Conservation (phyloP, 1,140 invertebrate species). For the Whitmania pigra region DNA sequence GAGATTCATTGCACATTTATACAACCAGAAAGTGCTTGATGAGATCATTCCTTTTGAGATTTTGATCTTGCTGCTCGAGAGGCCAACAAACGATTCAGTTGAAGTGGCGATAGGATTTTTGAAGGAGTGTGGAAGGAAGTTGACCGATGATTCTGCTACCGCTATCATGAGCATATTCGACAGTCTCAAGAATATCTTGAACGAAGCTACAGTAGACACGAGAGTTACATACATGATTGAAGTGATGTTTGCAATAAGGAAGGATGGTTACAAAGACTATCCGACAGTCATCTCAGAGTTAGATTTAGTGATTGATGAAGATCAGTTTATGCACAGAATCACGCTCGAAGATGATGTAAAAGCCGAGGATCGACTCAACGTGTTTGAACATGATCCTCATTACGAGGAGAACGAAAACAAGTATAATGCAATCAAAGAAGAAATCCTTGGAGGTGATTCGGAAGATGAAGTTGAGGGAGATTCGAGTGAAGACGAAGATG, state of each 20-base stretch:
- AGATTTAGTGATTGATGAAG: conserved; percentile 88
- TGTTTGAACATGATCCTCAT: conserved; percentile 86
- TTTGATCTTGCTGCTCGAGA: conserved; percentile 79
- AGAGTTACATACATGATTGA: conserved; percentile 97
- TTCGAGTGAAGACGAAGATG: conserved; percentile 40
- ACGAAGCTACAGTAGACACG: conserved; percentile 80
- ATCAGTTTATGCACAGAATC: conserved; percentile 89
- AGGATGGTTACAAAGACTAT: conserved; percentile 89
- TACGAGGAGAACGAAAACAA: conserved; percentile 87
- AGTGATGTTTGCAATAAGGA: conserved; percentile 78
- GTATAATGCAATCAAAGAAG: conserved; percentile 78
- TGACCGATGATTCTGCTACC: conserved; percentile 77
- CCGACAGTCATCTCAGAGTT: conserved; percentile 71
- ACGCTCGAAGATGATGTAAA: conserved; percentile 68
- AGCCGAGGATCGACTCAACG: conserved; percentile 77
- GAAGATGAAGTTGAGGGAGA: conserved; percentile 51
- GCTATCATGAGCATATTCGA: conserved; percentile 77
- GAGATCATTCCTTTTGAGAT: conserved; percentile 90
- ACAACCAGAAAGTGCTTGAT: conserved; percentile 89
- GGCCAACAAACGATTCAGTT: conserved; percentile 89
- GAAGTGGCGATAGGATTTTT: conserved; percentile 91
- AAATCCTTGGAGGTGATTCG: conserved; percentile 42
- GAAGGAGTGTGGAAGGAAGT: conserved; percentile 88
- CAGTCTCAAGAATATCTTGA: conserved; percentile 78
- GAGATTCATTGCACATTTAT: conserved; percentile 87